Evolutionary conservation across 2,113 vertebrate species (phyloP).

Genomic region (Mobula birostris): DNA sequence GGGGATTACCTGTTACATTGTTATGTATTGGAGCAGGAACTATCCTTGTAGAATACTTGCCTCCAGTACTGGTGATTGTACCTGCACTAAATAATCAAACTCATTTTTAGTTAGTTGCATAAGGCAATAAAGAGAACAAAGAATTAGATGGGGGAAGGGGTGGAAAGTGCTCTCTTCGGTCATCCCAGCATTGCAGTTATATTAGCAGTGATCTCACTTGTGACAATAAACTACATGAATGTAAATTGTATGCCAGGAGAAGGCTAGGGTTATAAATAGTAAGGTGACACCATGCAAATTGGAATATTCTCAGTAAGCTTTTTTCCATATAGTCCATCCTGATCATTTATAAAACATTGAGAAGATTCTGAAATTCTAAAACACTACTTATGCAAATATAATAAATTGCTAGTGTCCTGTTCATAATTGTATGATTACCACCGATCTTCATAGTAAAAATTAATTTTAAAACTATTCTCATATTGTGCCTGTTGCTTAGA

Average conservation of each 20-base stretch:
- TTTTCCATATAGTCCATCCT: constrained; percentile 14
- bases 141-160: not conserved
- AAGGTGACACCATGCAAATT: constrained; percentile 21
- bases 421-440: not conserved
- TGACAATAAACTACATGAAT: not conserved
- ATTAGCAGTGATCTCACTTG: not conserved
- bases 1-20: not conserved
- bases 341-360: not conserved
- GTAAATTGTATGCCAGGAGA: constrained; percentile 19
- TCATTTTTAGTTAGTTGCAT: not conserved
- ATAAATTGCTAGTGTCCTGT: not conserved
- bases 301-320: constrained; percentile 16
- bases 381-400: not conserved
- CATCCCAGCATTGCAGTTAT: not conserved
- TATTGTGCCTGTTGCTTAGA: not conserved
- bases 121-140: not conserved
- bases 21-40: not conserved
- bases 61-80: not conserved
- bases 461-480: not conserved
- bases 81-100: not conserved
- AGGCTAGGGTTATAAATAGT: constrained; percentile 16
- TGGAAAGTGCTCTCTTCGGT: not conserved
- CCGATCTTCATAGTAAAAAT: not conserved
- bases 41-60: not conserved
- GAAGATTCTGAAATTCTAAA: not conserved